A percentile compares a stretch with the other conserved stretches of the same genome.
phyloP scores from a whole-genome alignment of 2,888 invertebrate genomes.

The Isoperla grammatica region DNA sequence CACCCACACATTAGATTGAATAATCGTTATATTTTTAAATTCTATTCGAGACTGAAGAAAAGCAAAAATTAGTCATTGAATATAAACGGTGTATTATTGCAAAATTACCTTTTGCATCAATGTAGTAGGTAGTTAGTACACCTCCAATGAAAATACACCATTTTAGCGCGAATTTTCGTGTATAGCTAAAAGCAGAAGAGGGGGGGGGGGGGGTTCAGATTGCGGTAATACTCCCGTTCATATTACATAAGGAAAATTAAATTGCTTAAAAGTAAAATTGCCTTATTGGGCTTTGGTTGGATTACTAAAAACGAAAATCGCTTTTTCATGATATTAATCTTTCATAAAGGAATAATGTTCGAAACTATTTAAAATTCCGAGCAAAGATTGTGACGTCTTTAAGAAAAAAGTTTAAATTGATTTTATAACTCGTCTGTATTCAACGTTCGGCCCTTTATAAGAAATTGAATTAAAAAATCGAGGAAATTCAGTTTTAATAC shows the following conservation, averaged over 20 bases:
- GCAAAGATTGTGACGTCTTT: neutral
- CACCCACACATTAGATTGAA: too few relatives aligned
- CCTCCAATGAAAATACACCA: too few relatives aligned
- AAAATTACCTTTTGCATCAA: too few relatives aligned
- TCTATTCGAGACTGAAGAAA: too few relatives aligned
- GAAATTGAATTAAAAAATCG: neutral
- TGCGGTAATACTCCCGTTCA: too few relatives aligned
- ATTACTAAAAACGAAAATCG: neutral
- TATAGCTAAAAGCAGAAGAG: too few relatives aligned
- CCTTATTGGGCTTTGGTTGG: neutral
- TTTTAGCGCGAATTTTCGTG: too few relatives aligned
- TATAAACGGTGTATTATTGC: too few relatives aligned
- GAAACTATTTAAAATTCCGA: neutral
- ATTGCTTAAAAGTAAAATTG: neutral
- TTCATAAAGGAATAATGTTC: neutral
- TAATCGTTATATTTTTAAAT: too few relatives aligned
- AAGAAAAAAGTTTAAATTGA: constrained; percentile 7
- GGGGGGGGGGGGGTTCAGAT: neutral
- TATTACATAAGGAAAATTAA: too few relatives aligned
- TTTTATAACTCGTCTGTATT: constrained; percentile 18
- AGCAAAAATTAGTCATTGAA: too few relatives aligned
- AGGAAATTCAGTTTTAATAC: neutral
- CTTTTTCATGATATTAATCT: neutral
- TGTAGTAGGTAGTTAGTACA: too few relatives aligned
- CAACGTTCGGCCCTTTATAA: neutral